Percentiles rank a stretch among this genome's conserved stretches.
These are phyloP conservation scores for Loris lydekkerianus DNA, from an alignment of 2,797 vertebrate genomes.

Conservation along the genomic window DNA sequence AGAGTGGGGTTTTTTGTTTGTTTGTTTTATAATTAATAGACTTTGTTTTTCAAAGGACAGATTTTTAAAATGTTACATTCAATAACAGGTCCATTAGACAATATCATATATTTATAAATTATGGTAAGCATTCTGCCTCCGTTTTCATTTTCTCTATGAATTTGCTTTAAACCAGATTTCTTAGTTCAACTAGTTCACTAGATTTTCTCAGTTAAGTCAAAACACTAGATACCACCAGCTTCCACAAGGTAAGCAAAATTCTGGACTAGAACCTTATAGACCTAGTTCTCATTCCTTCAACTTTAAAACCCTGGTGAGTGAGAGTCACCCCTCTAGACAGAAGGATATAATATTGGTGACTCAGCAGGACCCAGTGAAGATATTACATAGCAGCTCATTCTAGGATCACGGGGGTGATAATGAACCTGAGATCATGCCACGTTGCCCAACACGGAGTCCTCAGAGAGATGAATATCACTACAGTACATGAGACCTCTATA, in stretches of 20 bases:
- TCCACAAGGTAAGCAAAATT: conserved; percentile 9
- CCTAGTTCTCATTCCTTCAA: neutral
- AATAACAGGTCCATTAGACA: neutral
- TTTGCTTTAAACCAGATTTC: conserved; percentile 31
- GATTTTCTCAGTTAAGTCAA: neutral
- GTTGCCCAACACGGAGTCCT: neutral
- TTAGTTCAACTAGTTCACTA: neutral
- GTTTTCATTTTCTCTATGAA: conserved; percentile 8
- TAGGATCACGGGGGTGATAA: neutral
- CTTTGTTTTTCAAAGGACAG: neutral
- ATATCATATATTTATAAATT: neutral
- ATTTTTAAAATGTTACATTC: neutral
- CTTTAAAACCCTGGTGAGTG: neutral
- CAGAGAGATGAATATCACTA: neutral
- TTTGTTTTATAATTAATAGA: neutral
- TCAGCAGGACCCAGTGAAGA: neutral
- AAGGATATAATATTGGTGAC: neutral
- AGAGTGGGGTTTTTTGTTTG: neutral
- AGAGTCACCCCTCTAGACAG: neutral
- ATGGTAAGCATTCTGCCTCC: neutral
- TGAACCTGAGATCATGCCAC: neutral
- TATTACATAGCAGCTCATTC: neutral
- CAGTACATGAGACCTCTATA: rapidly evolving
- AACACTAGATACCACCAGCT: neutral
- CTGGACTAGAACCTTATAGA: neutral